Percentiles rank a stretch among this genome's conserved stretches.
Conservation (phyloP, 2,888 invertebrate species). For the Pristionchus entomophagus region DNA sequence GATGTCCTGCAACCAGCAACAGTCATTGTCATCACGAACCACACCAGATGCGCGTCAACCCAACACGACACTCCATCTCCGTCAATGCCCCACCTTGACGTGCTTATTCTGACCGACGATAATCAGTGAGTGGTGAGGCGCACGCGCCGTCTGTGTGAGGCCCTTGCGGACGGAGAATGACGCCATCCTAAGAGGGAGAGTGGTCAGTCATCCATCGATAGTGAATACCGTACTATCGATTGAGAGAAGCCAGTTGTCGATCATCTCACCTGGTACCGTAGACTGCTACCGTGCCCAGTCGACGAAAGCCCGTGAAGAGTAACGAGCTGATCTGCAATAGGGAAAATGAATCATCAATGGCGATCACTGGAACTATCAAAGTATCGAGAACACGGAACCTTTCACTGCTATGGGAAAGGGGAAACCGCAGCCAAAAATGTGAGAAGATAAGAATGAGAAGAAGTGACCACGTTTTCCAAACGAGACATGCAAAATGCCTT, state of each 20-base stretch:
- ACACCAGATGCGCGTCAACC: not conserved
- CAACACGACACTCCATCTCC: not conserved
- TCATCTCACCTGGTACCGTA: conserved; percentile 39
- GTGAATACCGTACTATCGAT: not conserved
- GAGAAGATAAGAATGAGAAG: too few relatives aligned
- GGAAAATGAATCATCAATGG: not conserved
- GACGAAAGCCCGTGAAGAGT: not conserved
- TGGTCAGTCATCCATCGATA: conserved; percentile 1
- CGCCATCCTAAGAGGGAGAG: conserved; percentile 6
- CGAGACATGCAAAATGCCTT: too few relatives aligned
- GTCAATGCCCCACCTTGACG: not conserved
- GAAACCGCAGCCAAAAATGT: too few relatives aligned
- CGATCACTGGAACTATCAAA: too few relatives aligned
- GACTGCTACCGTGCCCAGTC: conserved; percentile 29
- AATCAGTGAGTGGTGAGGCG: conserved; percentile 20
- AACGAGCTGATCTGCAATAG: conserved; percentile 1
- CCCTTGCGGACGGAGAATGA: conserved; percentile 25
- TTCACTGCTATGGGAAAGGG: too few relatives aligned
- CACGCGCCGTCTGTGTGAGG: conserved; percentile 11
- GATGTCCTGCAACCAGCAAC: not conserved
- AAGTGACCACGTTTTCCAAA: too few relatives aligned
- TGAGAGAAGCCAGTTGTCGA: too few relatives aligned
- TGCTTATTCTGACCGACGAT: conserved; percentile 30
- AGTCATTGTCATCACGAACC: not conserved
- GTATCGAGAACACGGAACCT: too few relatives aligned